Evolutionary conservation across 2,797 vertebrate species (phyloP).

Genomic region (Vipera ursinii): DNA sequence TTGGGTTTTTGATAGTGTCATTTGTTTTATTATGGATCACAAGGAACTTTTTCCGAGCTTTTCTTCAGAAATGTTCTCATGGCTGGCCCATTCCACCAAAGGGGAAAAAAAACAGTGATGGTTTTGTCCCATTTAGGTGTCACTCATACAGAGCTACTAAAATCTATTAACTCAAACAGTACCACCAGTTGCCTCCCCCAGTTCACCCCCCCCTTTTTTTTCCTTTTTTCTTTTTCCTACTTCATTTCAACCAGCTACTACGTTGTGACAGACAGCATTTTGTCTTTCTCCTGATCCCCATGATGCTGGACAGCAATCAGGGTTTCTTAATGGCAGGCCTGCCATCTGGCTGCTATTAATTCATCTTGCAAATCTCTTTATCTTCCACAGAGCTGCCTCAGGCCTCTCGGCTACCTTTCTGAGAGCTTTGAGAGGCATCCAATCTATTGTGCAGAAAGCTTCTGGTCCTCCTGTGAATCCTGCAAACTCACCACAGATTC

Average conservation of each 20-base stretch:
- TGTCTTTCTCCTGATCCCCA: background rate
- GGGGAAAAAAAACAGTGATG: background rate
- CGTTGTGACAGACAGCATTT: background rate
- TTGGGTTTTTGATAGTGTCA: background rate
- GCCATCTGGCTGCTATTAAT: background rate
- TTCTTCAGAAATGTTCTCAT: background rate
- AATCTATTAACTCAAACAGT: background rate
- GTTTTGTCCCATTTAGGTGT: background rate
- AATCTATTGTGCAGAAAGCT: background rate
- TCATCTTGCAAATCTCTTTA: background rate
- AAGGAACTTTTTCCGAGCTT: background rate
- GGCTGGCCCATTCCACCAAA: background rate
- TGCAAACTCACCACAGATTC: background rate
- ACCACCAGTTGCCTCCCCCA: background rate
- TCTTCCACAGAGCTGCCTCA: background rate
- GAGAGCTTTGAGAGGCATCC: background rate
- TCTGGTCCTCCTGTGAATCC: background rate
- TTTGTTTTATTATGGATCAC: background rate
- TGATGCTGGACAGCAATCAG: background rate
- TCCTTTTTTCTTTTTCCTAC: background rate
- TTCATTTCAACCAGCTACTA: background rate
- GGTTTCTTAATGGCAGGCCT: background rate
- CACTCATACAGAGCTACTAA: background rate
- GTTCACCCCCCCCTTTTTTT: background rate
- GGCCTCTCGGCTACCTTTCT: background rate